Evolutionary conservation across 2,113 vertebrate species (phyloP), one percentile per base, ranked within the genome.

Genomic region (Menura novaehollandiae): DNA sequence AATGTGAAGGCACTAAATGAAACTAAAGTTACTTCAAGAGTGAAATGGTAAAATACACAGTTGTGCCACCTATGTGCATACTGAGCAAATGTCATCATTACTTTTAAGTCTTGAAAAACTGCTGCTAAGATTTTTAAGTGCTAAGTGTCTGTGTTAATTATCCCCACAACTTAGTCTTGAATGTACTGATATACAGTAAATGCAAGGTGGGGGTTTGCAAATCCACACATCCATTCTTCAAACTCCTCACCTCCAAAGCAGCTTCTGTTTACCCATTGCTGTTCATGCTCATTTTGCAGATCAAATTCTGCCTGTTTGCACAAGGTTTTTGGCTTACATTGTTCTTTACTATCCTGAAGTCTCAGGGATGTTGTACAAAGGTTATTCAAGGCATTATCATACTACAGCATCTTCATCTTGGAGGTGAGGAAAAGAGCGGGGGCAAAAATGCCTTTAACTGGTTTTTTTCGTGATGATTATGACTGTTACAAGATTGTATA

Each of bases 121-220:
- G 41, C 33, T 51, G 20, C 39, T 52, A 8, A 51, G 27, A 4
- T 46, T 66, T n/a, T n/a, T n/a, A n/a, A n/a, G n/a, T n/a, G n/a
- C n/a, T n/a, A n/a, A n/a, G n/a, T n/a, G 4, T 53, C 32, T 52
- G 2, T 55, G 8, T 76, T 80, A 56, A n/a, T 66, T 91, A 49
- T 35, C 6, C 8, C 20, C 4, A 58, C 63, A 68, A 39, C 15
- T 39, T 72, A 60, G 80, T 39, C 33, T 76, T 58, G 26, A 53
- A 58, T 35, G 3, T 63, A 30, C 12, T 55, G 28, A 59, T 66
- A 30, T 19, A 39, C 21, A 47, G 13, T 74, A 41, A 77, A 41
- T 44, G 62, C 18, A 21, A 1, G 1, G 15, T 0, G 1, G 1
- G 28, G 4, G 2, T 4, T 14, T 69, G 12, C 35, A 30, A 59